Base-by-base conservation (phyloP, 2,113 vertebrate genomes). In the Mustela lutreola region DNA sequence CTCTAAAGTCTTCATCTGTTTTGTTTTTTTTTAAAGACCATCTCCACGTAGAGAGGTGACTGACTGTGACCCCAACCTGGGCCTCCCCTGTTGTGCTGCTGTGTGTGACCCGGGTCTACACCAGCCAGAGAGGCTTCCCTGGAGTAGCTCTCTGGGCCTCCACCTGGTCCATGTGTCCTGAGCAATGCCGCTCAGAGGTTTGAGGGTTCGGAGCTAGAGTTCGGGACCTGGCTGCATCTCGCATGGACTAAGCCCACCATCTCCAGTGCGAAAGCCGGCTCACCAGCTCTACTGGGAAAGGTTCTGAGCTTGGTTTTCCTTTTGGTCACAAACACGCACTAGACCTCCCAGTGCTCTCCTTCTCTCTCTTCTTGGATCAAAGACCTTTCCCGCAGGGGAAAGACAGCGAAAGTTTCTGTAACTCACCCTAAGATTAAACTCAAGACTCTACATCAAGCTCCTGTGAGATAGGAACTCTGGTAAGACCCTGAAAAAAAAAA, bases 301-400 rank as follows among this genome's bases (percentile, higher is more conserved):
- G 36, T 31, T 1, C 36, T 4, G 7, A 39, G 33, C 71, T 56
- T 9, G 7, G 8, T 36, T 81, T 60, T 22, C 12, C 24, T 60
- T 58, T 60, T 18, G 39, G 79, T 84, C 63, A 89, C 24, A 79
- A 70, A 67, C 28, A 39, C 76, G 36, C 39, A 33, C 42, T 24
- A 48, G 1, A 7, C 19, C 12, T 53, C 31, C 45, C 7, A 39
- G 58, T 7, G 10, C 9, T 21, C 26, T 22, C 15, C 33, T 39
- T 65, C 21, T 86, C 7, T 67, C n/a, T 86, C 14, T 39, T 36
- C 80, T 75, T 39, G 36, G 94, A 85, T 89, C 89, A 95, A 81
- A 91, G 28, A 89, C 6, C 28, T 70, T 28, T 12, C 70, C 56
- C 24, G 24, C 0, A 1, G 36, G 36, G 22, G 63, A 73, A 65